These are phyloP conservation scores for Polia nebulosa DNA, from an alignment of 2,888 invertebrate genomes.

Conservation along the genomic window DNA sequence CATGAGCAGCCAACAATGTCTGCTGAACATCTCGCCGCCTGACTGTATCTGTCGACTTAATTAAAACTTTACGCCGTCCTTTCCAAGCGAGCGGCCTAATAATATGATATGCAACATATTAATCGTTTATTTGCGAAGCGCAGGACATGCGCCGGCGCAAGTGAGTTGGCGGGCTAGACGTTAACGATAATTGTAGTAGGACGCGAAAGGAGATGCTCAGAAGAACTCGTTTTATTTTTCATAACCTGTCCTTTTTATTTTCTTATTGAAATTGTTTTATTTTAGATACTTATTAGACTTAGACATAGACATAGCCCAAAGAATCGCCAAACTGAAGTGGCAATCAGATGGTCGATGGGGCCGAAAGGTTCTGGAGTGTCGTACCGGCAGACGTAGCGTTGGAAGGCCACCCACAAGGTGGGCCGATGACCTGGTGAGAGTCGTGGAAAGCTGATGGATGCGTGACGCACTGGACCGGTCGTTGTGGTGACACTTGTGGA, in stretches of 20 bases:
- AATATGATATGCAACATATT: conserved; percentile 37
- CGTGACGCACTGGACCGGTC: too few relatives aligned
- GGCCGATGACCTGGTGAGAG: too few relatives aligned
- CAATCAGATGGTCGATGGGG: too few relatives aligned
- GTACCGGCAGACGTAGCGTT: too few relatives aligned
- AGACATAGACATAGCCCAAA: too few relatives aligned
- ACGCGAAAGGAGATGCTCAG: conserved; percentile 40
- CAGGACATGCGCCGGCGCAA: conserved; percentile 38
- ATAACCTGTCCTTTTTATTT: conserved; percentile 19
- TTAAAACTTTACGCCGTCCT: conserved; percentile 25
- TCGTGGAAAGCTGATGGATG: too few relatives aligned
- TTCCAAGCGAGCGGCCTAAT: conserved; percentile 12
- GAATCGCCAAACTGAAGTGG: too few relatives aligned
- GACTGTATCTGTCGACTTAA: not conserved
- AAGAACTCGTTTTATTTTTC: conserved; percentile 39
- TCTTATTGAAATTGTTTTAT: not conserved
- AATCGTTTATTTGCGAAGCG: conserved; percentile 42
- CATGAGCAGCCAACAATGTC: too few relatives aligned
- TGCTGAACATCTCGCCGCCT: not conserved
- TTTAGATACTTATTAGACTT: too few relatives aligned
- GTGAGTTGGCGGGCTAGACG: conserved; percentile 35
- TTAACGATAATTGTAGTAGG: conserved; percentile 58
- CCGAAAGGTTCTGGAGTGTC: too few relatives aligned
- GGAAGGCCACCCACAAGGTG: too few relatives aligned
- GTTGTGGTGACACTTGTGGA: too few relatives aligned